phyloP scores from a whole-genome alignment of 2,888 invertebrate species.

The Malthinus seriepunctatus region DNA sequence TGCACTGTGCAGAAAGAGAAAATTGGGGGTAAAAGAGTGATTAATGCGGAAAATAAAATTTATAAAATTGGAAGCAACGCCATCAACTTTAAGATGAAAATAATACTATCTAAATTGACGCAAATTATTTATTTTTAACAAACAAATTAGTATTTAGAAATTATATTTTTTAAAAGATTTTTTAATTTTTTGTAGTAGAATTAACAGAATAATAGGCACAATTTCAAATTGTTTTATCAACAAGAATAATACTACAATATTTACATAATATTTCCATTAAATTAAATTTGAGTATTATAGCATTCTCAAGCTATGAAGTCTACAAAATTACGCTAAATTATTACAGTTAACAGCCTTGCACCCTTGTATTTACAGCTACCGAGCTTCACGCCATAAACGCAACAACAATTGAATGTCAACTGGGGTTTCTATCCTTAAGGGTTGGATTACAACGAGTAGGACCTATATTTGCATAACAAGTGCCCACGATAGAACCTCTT shows the following conservation, averaged over 20 bases:
- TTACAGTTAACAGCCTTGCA: conserved; percentile 34
- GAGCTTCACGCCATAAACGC: conserved; percentile 38
- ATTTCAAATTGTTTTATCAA: conserved; percentile 3
- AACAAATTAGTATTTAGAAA: too few species aligned
- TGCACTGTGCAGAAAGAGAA: too few species aligned
- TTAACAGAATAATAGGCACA: conserved; percentile 4
- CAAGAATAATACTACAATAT: conserved; percentile 20
- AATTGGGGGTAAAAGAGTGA: too few species aligned
- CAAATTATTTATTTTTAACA: too few species aligned
- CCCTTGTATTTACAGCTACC: conserved; percentile 35
- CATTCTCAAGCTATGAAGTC: conserved; percentile 33
- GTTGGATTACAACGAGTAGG: conserved; percentile 37
- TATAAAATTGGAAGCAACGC: too few species aligned
- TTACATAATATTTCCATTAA: conserved; percentile 25
- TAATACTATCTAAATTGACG: too few species aligned
- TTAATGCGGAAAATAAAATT: too few species aligned
- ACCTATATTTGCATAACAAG: conserved; percentile 39
- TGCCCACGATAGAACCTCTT: conserved; percentile 28
- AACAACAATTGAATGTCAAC: conserved; percentile 40
- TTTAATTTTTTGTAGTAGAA: not conserved
- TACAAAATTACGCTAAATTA: conserved; percentile 36
- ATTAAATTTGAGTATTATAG: conserved; percentile 30
- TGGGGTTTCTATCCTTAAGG: conserved; percentile 32
- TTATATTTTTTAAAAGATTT: not conserved
- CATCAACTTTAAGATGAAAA: too few species aligned